phyloP scores from a whole-genome alignment of 1,140 invertebrate genomes.

The Ips nitidus region DNA sequence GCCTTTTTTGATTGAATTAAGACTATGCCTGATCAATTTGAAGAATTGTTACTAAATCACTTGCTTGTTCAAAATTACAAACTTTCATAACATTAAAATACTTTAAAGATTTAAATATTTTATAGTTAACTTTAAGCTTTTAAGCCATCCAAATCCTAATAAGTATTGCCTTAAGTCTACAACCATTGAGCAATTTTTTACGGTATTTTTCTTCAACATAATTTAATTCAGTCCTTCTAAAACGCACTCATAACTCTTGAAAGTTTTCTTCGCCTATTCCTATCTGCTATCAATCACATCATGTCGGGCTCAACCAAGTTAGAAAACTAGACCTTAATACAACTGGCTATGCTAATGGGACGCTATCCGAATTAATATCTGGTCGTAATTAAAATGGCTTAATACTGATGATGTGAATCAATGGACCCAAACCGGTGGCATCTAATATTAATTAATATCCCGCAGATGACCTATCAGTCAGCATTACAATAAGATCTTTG shows the following conservation, averaged over 20 bases:
- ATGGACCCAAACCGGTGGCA: constrained; percentile 27
- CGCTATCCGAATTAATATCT: constrained; percentile 24
- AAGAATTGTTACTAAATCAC: too few species aligned
- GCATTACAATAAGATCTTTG: constrained; percentile 30
- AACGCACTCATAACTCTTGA: not conserved
- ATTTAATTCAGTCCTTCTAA: not conserved
- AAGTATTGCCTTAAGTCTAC: not conserved
- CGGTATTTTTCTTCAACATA: not conserved
- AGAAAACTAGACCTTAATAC: not conserved
- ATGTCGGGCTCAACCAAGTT: not conserved
- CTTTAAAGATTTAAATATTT: not conserved
- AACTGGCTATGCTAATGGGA: constrained; percentile 21
- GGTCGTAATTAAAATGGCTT: constrained; percentile 34
- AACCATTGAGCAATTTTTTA: constrained; percentile 1
- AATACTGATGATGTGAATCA: constrained; percentile 32
- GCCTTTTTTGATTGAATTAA: too few species aligned
- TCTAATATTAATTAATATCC: constrained; percentile 36
- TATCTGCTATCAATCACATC: not conserved
- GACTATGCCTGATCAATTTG: too few species aligned
- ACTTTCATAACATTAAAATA: not conserved
- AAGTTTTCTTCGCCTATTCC: not conserved
- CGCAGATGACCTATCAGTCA: constrained; percentile 31
- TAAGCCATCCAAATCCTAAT: not conserved
- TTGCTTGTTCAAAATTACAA: too few species aligned
- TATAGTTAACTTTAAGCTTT: not conserved